Evolutionary conservation across 2,888 invertebrate species (phyloP).

Genomic region (Metellina segmentata): DNA sequence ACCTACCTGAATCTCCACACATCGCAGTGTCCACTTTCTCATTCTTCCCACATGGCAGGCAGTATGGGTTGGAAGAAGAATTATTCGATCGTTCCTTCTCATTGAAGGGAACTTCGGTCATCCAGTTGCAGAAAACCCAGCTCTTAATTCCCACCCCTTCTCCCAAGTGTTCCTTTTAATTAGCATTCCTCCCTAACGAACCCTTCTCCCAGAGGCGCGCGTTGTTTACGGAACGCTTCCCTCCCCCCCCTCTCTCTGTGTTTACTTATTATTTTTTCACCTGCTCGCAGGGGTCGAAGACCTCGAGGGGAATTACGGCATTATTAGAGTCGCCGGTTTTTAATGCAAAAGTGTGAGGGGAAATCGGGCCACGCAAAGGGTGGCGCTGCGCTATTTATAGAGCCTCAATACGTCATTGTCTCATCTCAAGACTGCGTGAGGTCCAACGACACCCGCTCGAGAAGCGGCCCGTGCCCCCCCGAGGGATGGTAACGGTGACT

Average conservation of each 20-base stretch:
- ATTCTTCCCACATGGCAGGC: too few relatives aligned
- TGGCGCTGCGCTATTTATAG: not conserved
- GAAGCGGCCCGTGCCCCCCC: too few relatives aligned
- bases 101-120: too few relatives aligned
- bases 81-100: too few relatives aligned
- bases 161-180: not conserved
- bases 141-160: slow-evolving; percentile 5
- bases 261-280: slow-evolving; percentile 13
- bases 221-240: slow-evolving; percentile 8
- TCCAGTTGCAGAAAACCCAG: not conserved
- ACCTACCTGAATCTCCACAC: too few relatives aligned
- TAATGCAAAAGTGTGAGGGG: slow-evolving; percentile 6
- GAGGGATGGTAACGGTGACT: too few relatives aligned
- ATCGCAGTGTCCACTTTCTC: too few relatives aligned
- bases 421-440: slow-evolving; percentile 47
- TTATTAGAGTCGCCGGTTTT: slow-evolving; percentile 19
- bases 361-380: slow-evolving; percentile 19
- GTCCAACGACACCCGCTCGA: too few relatives aligned
- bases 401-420: slow-evolving; percentile 58
- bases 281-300: not conserved
- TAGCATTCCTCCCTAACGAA: slow-evolving; percentile 23
- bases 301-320: not conserved
- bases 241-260: not conserved
- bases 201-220: not conserved
- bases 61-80: too few relatives aligned